These are phyloP conservation scores for Glossophaga mutica DNA, from an alignment of 2,797 vertebrate genomes.

Conservation along the genomic window DNA sequence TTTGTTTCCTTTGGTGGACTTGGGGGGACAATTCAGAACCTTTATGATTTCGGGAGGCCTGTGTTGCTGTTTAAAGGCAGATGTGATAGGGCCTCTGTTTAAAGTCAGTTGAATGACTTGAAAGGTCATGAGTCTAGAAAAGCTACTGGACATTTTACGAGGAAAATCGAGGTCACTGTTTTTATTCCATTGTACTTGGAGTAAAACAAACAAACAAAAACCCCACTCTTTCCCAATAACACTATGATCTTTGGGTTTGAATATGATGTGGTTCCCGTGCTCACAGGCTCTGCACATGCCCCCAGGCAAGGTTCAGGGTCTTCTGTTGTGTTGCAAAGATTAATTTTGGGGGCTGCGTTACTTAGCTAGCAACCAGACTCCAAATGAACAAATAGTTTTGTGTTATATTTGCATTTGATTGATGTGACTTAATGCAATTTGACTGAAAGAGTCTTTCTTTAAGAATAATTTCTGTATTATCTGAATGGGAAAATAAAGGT, in stretches of 20 bases:
- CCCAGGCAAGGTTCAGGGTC: neutral
- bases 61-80: neutral
- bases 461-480: neutral
- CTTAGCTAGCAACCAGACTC: neutral
- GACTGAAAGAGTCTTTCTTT: neutral
- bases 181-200: neutral
- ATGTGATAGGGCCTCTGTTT: neutral
- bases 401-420: constrained; percentile 34
- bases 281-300: neutral
- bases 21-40: neutral
- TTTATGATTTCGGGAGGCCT: neutral
- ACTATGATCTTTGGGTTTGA: neutral
- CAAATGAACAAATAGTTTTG: constrained; percentile 8
- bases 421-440: neutral
- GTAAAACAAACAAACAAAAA: neutral
- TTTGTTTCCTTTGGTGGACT: neutral
- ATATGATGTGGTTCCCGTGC: neutral
- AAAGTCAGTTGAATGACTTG: neutral
- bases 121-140: neutral
- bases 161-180: neutral
- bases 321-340: neutral
- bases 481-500: constrained; percentile 3
- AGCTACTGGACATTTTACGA: neutral
- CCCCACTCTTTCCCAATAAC: neutral
- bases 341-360: neutral